Percentiles rank a stretch among this genome's conserved stretches.
These are phyloP conservation scores for Eretmochelys imbricata DNA, from an alignment of 2,113 vertebrate species.

Conservation along the genomic window DNA sequence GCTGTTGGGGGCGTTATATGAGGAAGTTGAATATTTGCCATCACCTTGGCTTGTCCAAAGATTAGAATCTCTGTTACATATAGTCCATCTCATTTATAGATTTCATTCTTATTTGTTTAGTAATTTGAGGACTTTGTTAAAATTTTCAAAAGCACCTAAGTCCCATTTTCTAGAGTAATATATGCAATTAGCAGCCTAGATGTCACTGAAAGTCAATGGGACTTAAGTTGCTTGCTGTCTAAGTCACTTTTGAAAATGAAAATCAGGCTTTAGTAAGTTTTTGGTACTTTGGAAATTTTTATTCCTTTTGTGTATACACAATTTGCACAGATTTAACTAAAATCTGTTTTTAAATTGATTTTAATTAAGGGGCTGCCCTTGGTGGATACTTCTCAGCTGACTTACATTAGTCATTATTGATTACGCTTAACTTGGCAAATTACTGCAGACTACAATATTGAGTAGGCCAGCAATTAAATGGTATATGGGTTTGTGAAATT, in stretches of 20 bases:
- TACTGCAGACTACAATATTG: background rate
- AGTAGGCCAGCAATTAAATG: background rate
- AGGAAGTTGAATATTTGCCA: background rate
- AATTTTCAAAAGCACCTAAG: accelerated
- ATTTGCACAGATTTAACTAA: background rate
- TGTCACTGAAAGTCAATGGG: accelerated
- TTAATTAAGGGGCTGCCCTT: background rate
- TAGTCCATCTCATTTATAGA: background rate
- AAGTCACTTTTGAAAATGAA: background rate
- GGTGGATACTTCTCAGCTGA: background rate
- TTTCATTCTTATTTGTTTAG: background rate
- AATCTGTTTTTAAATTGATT: background rate
- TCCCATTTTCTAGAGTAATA: background rate
- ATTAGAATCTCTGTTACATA: background rate
- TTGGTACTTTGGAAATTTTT: background rate
- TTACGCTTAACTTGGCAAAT: background rate
- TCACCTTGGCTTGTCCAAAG: background rate
- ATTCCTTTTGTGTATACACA: background rate
- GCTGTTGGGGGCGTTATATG: background rate
- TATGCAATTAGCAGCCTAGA: background rate
- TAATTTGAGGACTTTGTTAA: background rate
- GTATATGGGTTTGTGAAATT: background rate
- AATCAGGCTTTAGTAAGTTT: background rate
- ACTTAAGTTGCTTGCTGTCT: background rate
- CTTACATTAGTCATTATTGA: background rate